Conservation (phyloP, 2,113 vertebrate genomes). For the Hydropotes inermis region DNA sequence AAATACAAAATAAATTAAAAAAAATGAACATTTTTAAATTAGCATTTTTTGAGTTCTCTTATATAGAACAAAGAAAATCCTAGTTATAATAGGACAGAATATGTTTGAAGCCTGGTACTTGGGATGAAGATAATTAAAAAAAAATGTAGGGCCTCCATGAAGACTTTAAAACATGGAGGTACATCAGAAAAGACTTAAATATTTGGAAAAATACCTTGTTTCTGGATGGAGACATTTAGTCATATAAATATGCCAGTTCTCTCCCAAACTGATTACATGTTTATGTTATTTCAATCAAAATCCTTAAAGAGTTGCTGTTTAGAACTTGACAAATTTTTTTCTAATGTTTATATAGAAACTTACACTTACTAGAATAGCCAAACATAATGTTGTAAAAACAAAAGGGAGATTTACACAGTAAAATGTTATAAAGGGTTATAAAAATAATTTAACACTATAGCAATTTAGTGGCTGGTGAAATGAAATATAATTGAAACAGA, state of each 20-base stretch:
- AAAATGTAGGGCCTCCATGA: background rate
- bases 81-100: slow-evolving; percentile 16
- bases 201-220: background rate
- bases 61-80: slow-evolving; percentile 38
- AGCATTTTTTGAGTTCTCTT: slow-evolving; percentile 11
- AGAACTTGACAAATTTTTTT: slow-evolving; percentile 36
- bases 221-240: slow-evolving; percentile 13
- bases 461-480: slow-evolving; percentile 42
- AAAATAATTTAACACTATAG: slow-evolving; percentile 40
- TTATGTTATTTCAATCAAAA: slow-evolving; percentile 17
- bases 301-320: slow-evolving; percentile 18
- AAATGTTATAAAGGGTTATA: slow-evolving; percentile 27
- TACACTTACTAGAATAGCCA: background rate
- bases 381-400: background rate
- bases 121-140: background rate
- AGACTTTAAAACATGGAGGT: background rate
- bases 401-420: slow-evolving; percentile 24
- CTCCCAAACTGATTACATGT: background rate
- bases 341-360: background rate
- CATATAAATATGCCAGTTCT: background rate
- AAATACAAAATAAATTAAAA: slow-evolving; percentile 40
- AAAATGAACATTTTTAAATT: background rate
- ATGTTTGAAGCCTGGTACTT: background rate
- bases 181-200: slow-evolving; percentile 5
- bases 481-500: slow-evolving; percentile 46